Evolutionary conservation across 2,113 vertebrate species (phyloP).

Genomic region (Athene cunicularia): DNA sequence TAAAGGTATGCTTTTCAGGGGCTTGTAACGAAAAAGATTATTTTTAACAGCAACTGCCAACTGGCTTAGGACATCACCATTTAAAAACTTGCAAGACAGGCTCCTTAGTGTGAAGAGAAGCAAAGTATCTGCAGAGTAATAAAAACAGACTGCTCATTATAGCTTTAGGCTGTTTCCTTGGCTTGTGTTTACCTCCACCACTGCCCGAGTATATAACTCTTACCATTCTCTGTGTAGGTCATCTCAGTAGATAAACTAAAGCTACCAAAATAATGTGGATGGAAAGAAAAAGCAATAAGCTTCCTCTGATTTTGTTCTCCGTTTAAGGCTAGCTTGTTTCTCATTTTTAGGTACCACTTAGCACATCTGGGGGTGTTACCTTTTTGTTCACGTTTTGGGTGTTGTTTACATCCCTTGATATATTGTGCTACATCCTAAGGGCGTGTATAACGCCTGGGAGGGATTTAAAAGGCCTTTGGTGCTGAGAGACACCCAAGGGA

Average conservation of each 20-base stretch:
- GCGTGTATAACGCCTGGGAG: background rate
- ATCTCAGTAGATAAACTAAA: background rate
- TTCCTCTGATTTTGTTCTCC: background rate
- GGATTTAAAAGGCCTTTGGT: background rate
- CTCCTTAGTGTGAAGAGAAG: background rate
- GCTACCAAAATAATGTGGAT: background rate
- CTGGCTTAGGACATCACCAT: background rate
- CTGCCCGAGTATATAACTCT: background rate
- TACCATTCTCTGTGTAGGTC: background rate
- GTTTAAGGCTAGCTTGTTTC: background rate
- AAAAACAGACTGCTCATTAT: background rate
- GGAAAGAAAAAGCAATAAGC: background rate
- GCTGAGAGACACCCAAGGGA: background rate
- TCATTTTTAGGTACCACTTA: rapidly evolving
- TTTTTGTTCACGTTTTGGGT: background rate
- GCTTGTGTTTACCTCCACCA: background rate
- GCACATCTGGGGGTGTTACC: background rate
- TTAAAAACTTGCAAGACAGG: background rate
- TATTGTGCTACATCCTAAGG: background rate
- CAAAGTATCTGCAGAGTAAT: background rate
- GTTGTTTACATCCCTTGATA: background rate
- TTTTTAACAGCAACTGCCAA: background rate
- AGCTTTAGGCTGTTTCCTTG: background rate
- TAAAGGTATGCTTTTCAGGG: background rate
- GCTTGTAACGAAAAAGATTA: background rate